Conservation (phyloP, 2,888 invertebrate genomes). For the Pterostichus niger region DNA sequence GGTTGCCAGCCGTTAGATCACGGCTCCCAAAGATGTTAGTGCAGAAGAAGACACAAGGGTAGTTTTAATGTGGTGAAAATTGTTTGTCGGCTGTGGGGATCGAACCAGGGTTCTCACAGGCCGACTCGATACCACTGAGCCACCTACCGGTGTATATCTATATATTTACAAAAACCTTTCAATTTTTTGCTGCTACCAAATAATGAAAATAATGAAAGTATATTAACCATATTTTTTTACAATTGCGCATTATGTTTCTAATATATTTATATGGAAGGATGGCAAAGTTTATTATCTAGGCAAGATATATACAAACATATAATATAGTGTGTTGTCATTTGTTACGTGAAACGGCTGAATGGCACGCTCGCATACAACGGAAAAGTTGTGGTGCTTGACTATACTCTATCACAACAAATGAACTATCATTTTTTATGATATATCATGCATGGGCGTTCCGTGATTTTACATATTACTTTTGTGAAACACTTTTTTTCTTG, state of each 20-base stretch:
- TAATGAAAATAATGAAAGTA: background rate
- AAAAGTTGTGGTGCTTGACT: background rate
- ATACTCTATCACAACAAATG: constrained; percentile 11
- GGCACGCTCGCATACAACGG: background rate
- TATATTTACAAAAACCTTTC: no score
- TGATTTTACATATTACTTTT: background rate
- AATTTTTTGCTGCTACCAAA: no score
- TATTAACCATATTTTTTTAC: background rate
- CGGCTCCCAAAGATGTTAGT: no score
- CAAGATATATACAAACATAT: background rate
- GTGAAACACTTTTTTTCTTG: background rate
- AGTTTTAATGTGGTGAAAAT: no score
- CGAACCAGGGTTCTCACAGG: no score
- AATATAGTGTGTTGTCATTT: constrained; percentile 6
- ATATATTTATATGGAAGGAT: background rate
- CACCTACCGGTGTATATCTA: no score
- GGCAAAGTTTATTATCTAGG: constrained; percentile 6
- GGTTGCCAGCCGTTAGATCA: no score
- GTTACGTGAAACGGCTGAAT: constrained; percentile 7
- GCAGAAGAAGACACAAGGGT: no score
- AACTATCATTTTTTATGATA: constrained; percentile 7
- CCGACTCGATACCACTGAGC: no score
- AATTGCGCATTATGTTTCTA: background rate
- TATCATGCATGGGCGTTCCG: background rate
- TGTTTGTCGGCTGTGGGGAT: no score